These are phyloP conservation scores for Lamellibrachia luymesi DNA, from an alignment of 1,140 invertebrate genomes.

Conservation along the genomic window DNA sequence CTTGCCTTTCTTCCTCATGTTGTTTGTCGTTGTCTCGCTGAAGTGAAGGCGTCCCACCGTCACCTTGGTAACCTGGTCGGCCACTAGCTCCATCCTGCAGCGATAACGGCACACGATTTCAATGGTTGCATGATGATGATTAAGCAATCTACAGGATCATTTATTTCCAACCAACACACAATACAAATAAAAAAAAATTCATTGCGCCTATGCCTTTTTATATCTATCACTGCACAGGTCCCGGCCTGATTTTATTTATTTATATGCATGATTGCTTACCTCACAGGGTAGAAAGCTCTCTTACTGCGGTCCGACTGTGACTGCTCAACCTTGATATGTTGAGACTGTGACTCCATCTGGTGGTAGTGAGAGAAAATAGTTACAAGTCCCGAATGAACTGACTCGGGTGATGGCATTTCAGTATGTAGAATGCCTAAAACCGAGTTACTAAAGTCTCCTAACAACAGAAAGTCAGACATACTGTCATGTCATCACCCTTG, in stretches of 20 bases:
- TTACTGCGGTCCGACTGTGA: constrained; percentile 97
- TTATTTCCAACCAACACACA: neutral
- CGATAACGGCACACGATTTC: constrained; percentile 12
- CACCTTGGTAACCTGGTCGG: constrained; percentile 63
- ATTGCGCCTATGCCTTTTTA: too few relatives aligned
- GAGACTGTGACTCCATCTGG: constrained; percentile 83
- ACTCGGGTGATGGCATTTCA: neutral
- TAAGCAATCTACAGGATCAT: too few relatives aligned
- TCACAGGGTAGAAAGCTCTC: constrained; percentile 93
- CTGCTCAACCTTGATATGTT: constrained; percentile 93
- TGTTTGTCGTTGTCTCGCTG: constrained; percentile 97
- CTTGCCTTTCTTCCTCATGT: constrained; percentile 97
- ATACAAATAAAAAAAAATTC: neutral
- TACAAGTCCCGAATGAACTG: neutral
- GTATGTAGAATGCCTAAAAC: neutral
- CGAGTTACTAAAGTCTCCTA: neutral
- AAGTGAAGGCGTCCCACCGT: constrained; percentile 96
- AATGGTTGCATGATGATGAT: neutral
- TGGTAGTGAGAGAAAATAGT: neutral
- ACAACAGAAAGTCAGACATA: neutral
- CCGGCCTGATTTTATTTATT: too few relatives aligned
- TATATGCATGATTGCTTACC: constrained; percentile 65
- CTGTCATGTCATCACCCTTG: neutral
- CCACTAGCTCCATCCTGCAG: neutral
- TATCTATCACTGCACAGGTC: too few relatives aligned